Base-by-base conservation (phyloP, 2,888 invertebrate species). In the Sphinx pinastri region DNA sequence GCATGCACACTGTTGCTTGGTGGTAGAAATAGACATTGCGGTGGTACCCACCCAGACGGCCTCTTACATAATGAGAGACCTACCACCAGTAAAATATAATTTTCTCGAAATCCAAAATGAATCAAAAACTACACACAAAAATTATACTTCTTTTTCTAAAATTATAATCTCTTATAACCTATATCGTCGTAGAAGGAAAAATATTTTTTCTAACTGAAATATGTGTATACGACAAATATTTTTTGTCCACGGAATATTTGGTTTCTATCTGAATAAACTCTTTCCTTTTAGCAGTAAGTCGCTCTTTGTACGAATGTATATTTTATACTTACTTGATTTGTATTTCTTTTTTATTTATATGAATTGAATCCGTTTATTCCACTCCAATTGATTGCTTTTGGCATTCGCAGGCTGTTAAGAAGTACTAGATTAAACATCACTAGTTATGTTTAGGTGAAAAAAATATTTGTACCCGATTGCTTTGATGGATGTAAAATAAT, bases 201-300 rank as follows among this genome's bases (percentile, higher is more conserved):
- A 45, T 60, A 60, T 7, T 45, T 45, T 60, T 60, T 45, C 38
- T 13, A 59, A 45, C n/a, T 10, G 16, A 45, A 45, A 16, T 13
- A 13, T 49, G 19, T 63, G 19, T 49, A 47, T 63, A 16, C 13
- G 19, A 11, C 47, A 47, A 47, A 63, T 63, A 49, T 45, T 59
- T 59, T 59, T 19, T 47, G 45, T 63, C 19, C 13, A 11, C 12
- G 2, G 16, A 47, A 63, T 47, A 63, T 63, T 60, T 60, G 60
- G 8, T 60, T 63, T 63, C 60, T 47, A 47, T 47, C 12, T 47
- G 16, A 47, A 12, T 63, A 45, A 63, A 63, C 47, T 47, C 47
- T 63, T 60, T 59, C 8, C 31, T 31, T 59, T 47, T 16, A 16
- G 6, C 19, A 63, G 60, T 47, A 47, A 47, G 60, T 14, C 16